Base-by-base conservation (phyloP, 2,113 vertebrate species). In the Tylochromis polylepis region DNA sequence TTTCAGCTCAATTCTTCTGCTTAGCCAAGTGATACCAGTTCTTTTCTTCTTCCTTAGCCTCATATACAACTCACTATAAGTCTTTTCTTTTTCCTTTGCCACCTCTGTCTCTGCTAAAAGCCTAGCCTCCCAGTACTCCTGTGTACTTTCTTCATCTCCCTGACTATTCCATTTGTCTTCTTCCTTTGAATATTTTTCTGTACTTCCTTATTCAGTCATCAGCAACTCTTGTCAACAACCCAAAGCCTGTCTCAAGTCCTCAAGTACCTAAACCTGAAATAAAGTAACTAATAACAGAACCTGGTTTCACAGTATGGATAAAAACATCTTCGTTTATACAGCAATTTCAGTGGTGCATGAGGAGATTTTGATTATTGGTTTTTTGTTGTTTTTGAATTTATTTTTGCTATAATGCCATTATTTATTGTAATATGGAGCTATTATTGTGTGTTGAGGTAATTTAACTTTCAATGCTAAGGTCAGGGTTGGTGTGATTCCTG, bases 381-480 rank as follows among this genome's bases (percentile, higher is more conserved):
- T 38, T 65, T n/a, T 65, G 38, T 1, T 14, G 60, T 38, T 65
- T 38, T 36, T 5, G 31, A 5, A 5, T 31, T 34, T 8, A n/a
- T 78, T 62, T 55, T 43, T 77, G 81, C 62, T 91, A 84, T 78
- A 81, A 92, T 57, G 60, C 77, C 56, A 86, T 90, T 85, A 80
- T 55, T 77, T 77, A 31, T 51, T 77, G 3, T 77, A 51, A 77
- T 77, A n/a, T 0, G 1, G 10, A 51, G 43, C 4, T 51, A 77
- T 77, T 77, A n/a, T 56, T 87, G 80, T 70, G 59, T 14, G 82
- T 87, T 79, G 75, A 87, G 87, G 83, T 91, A 86, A 84, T 91
- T 86, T 87, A 60, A 72, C 77, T 88, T 90, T 55, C 46, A 59
- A 83, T 38, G 57, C 31, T 70, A 15, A 56, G 82, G 58, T 81